Base-by-base conservation (phyloP, 2,797 vertebrate species). In the Anguilla marmorata region DNA sequence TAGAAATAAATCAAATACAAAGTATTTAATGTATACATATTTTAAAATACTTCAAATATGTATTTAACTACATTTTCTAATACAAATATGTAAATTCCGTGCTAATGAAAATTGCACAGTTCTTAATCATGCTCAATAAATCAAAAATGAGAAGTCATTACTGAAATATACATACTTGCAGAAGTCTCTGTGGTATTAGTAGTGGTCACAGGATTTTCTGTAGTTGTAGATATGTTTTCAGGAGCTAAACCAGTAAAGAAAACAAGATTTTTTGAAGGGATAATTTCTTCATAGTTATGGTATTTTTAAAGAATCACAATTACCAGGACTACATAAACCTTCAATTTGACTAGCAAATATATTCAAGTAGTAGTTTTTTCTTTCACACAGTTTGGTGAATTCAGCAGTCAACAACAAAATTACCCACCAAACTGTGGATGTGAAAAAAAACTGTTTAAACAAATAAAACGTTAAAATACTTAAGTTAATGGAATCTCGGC, bases 141-240 rank as follows among this genome's bases (percentile, higher is more conserved):
- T 52, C 50, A 52, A 52, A 52, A 52, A 69, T 24, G 24, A 69
- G 24, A 21, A 45, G 41, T 45, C 63, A 27, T n/a, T n/a, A 27
- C 63, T 69, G 69, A 33, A 33, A 37, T 37, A 74, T 74, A 89
- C 89, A 88, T 90, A 91, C 92, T 89, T 1, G 86, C 9, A 24
- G 33, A 21, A 4, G 12, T 21, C 11, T 16, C 19, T 3, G 27
- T 16, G 19, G 91, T 91, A 69, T 2, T 7, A 52, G 90, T 91
- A 1, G 69, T 3, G n/a, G 69, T 2, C 54, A 86, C 63, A n/a
- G 80, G 50, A 74, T 27, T 74, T 74, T 27, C 69, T 74, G 69
- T 37, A 33, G 69, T 21, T 74, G 69, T 56, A 41, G 27, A 30
- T 45, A 66, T 1, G 48, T 69, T n/a, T 87, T 6, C 11, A 48